phyloP scores from a whole-genome alignment of 1,140 invertebrate genomes.

The Drosophila lini region DNA sequence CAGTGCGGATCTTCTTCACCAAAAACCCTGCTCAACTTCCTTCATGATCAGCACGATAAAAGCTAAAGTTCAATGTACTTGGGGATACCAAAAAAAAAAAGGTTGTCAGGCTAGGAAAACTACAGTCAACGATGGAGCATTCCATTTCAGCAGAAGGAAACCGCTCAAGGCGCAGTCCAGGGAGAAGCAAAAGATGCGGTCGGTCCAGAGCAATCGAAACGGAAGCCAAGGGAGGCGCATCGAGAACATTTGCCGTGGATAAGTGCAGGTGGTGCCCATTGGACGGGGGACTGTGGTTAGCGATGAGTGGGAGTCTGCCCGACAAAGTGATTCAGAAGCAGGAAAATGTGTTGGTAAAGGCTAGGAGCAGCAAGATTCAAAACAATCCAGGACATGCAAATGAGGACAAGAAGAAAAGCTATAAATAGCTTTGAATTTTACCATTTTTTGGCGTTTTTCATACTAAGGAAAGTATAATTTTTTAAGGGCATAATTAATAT shows the following conservation, averaged over 20 bases:
- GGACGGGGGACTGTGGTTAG: constrained; percentile 1
- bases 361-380: neutral
- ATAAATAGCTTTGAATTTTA: neutral
- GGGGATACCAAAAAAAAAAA: neutral
- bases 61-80: neutral
- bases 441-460: neutral
- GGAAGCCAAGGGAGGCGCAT: constrained; percentile 3
- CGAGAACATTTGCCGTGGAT: constrained; percentile 11
- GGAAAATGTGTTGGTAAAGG: neutral
- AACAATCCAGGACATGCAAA: constrained; percentile 9
- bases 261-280: constrained; percentile 18
- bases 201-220: constrained; percentile 6
- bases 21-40: neutral
- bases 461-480: neutral
- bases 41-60: neutral
- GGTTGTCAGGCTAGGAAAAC: neutral
- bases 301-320: constrained; percentile 15
- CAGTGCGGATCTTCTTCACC: neutral
- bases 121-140: neutral
- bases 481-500: neutral
- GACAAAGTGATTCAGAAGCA: constrained; percentile 12
- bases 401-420: neutral
- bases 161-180: constrained; percentile 7
- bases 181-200: neutral
- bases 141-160: constrained; percentile 2